A percentile compares a stretch with the other conserved stretches of the same genome.
phyloP scores from a whole-genome alignment of 2,113 vertebrate genomes.

The Poeciliopsis turrubarensis region DNA sequence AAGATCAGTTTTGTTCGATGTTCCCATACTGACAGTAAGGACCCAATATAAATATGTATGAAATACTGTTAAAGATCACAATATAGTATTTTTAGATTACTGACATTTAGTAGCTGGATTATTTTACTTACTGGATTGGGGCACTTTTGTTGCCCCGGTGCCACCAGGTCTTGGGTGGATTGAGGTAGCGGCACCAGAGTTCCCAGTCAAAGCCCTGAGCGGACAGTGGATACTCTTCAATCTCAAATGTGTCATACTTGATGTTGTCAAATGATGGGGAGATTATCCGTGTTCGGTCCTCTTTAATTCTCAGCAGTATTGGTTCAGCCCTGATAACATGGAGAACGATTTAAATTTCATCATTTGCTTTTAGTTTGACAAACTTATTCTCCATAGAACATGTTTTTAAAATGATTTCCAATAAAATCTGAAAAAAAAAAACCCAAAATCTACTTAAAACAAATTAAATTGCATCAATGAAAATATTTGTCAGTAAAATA shows the following conservation, averaged over 20 bases:
- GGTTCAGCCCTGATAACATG: constrained; percentile 90
- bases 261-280: constrained; percentile 98
- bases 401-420: no score
- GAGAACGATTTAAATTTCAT: constrained; percentile 40
- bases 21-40: constrained; percentile 34
- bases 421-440: no score
- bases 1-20: constrained; percentile 45
- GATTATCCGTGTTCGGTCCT: constrained; percentile 93
- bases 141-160: constrained; percentile 91
- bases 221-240: constrained; percentile 94
- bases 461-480: no score
- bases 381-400: not conserved
- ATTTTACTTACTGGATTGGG: constrained; percentile 89
- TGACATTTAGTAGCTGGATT: not conserved
- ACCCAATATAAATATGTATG: constrained; percentile 6
- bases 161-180: constrained; percentile 97
- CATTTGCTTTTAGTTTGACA: constrained; percentile 21
- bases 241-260: constrained; percentile 98
- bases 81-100: not conserved
- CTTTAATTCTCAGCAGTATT: constrained; percentile 92
- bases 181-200: constrained; percentile 97
- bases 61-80: constrained; percentile 15
- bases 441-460: no score
- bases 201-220: constrained; percentile 99
- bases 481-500: no score